Evolutionary conservation across 2,888 invertebrate genomes (phyloP).

Genomic region (Crepidodera aurea): DNA sequence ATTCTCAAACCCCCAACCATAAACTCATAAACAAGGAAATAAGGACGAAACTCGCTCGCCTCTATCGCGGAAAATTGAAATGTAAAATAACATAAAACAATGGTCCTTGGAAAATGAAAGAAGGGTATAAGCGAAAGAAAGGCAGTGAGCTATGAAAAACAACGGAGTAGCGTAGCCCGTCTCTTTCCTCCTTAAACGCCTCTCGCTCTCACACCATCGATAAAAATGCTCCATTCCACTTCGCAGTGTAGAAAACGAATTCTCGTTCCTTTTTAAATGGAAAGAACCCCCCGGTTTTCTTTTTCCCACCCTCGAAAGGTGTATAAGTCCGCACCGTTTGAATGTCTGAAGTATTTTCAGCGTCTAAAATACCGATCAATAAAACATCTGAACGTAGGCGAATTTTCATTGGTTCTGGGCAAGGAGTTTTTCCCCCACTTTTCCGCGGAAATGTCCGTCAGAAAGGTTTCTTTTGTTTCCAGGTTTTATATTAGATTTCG

Average conservation of each 20-base stretch:
- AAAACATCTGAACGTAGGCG: conserved; percentile 60
- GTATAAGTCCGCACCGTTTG: conserved; percentile 49
- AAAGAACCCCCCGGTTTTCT: conserved; percentile 40
- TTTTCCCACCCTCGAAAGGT: conserved; percentile 47
- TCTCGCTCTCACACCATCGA: conserved; percentile 36
- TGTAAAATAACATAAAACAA: conserved; percentile 46
- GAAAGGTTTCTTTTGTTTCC: conserved; percentile 61
- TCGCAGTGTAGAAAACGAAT: conserved; percentile 44
- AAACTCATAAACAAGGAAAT: conserved; percentile 27
- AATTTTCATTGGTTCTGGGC: conserved; percentile 60
- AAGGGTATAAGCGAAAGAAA: conserved; percentile 43
- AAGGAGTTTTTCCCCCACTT: conserved; percentile 62
- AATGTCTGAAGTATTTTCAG: conserved; percentile 56
- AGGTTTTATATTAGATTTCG: conserved; percentile 59
- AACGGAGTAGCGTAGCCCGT: conserved; percentile 24
- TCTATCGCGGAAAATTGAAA: conserved; percentile 41
- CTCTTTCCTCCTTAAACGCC: conserved; percentile 18
- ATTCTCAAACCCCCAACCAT: conserved; percentile 12
- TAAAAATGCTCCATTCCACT: conserved; percentile 50
- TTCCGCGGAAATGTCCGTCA: conserved; percentile 59
- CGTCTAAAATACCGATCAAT: conserved; percentile 61
- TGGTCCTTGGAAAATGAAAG: conserved; percentile 45
- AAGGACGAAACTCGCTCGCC: conserved; percentile 37
- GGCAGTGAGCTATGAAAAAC: conserved; percentile 39
- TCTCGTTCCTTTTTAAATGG: conserved; percentile 49